phyloP scores from a whole-genome alignment of 2,113 vertebrate species.

The Entelurus aequoreus region DNA sequence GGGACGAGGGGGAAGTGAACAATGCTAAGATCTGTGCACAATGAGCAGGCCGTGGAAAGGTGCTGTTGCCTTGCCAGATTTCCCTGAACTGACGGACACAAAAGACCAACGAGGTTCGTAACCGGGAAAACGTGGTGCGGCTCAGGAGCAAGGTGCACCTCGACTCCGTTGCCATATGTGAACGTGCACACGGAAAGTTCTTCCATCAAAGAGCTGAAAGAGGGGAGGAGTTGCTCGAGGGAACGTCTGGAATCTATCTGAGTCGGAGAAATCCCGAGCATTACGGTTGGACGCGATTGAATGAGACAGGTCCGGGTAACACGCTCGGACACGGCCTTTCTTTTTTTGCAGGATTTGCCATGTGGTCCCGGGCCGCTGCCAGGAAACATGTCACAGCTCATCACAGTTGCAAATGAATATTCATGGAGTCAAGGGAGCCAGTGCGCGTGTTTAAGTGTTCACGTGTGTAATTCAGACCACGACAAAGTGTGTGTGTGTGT shows the following conservation, averaged over 20 bases:
- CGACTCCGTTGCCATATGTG: slow-evolving; percentile 14
- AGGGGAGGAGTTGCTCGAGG: slow-evolving; percentile 41
- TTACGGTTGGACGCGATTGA: slow-evolving; percentile 55
- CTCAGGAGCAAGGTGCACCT: slow-evolving; percentile 26
- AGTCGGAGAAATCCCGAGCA: slow-evolving; percentile 55
- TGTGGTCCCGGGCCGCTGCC: slow-evolving; percentile 65
- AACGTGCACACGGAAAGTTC: slow-evolving; percentile 11
- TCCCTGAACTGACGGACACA: slow-evolving; percentile 28
- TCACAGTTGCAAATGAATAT: slow-evolving; percentile 77
- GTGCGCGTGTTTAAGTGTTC: slow-evolving; percentile 47
- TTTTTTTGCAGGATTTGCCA: slow-evolving; percentile 52
- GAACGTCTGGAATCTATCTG: slow-evolving; percentile 64
- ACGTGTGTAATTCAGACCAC: slow-evolving; percentile 28
- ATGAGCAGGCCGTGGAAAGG: slow-evolving; percentile 52
- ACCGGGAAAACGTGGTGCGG: slow-evolving; percentile 2
- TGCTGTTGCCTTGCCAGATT: slow-evolving; percentile 59
- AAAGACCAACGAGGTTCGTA: slow-evolving; percentile 26
- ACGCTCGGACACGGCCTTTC: slow-evolving; percentile 63
- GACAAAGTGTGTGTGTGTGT: slow-evolving; percentile 1
- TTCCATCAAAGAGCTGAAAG: slow-evolving; percentile 51
- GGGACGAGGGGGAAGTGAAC: slow-evolving; percentile 38
- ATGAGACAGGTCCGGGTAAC: slow-evolving; percentile 60
- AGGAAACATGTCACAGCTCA: slow-evolving; percentile 71
- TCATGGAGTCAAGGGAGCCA: slow-evolving; percentile 58
- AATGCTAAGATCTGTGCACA: slow-evolving; percentile 65